phyloP scores from a whole-genome alignment of 2,113 vertebrate species.

The Puma concolor region DNA sequence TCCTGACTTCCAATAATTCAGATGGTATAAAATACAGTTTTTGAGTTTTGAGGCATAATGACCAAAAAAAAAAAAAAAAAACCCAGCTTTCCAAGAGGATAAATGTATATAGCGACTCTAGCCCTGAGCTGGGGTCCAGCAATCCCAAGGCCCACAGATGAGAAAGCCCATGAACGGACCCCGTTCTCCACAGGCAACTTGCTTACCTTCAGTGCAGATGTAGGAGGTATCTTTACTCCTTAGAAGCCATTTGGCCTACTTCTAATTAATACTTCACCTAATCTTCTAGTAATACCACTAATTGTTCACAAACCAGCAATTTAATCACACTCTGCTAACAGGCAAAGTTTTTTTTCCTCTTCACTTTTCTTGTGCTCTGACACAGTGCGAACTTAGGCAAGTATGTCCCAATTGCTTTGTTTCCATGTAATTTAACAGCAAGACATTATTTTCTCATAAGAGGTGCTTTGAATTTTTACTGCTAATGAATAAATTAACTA shows the following conservation, averaged over 20 bases:
- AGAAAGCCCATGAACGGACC: background rate
- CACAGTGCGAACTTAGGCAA: slow-evolving; percentile 81
- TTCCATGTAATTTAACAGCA: slow-evolving; percentile 91
- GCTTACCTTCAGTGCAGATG: background rate
- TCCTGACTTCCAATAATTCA: background rate
- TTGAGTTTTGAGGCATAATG: background rate
- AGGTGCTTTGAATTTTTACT: slow-evolving; percentile 89
- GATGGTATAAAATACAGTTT: background rate
- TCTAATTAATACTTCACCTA: slow-evolving; percentile 87
- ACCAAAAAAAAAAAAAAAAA: background rate
- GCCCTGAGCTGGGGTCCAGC: too few species aligned
- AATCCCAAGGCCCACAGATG: accelerated
- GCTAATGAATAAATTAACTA: slow-evolving; percentile 93
- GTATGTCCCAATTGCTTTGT: slow-evolving; percentile 86
- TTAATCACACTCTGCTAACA: slow-evolving; percentile 85
- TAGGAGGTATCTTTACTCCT: slow-evolving; percentile 60
- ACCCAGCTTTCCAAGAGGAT: too few species aligned
- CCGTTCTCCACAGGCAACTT: background rate
- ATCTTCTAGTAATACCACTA: slow-evolving; percentile 83
- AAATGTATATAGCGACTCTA: background rate
- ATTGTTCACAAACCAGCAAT: slow-evolving; percentile 85
- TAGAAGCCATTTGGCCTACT: slow-evolving; percentile 71
- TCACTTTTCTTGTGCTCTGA: slow-evolving; percentile 76
- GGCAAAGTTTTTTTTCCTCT: slow-evolving; percentile 72
- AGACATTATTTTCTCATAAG: slow-evolving; percentile 90